phyloP scores from a whole-genome alignment of 2,888 invertebrate species.

The Tridacna crocea region DNA sequence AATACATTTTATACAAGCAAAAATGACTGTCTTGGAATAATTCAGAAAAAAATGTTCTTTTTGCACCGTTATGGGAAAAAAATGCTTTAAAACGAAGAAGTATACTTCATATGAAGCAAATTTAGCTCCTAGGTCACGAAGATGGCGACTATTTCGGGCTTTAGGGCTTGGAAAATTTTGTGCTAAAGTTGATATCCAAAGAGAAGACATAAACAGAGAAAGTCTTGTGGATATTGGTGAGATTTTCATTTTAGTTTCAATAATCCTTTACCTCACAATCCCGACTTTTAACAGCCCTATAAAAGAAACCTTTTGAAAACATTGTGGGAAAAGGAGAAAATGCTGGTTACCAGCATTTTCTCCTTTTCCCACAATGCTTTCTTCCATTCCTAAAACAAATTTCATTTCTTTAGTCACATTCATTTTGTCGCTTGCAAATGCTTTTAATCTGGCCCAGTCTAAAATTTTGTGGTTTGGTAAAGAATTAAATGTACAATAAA shows the following conservation, averaged over 20 bases:
- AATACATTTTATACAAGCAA: neutral
- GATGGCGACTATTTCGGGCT: neutral
- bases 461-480: too few relatives aligned
- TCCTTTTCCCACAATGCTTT: too few relatives aligned
- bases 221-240: neutral
- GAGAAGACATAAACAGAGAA: neutral
- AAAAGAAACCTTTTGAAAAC: too few relatives aligned
- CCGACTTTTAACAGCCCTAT: too few relatives aligned
- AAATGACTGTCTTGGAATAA: neutral
- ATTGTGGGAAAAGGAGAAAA: too few relatives aligned
- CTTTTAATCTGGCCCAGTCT: too few relatives aligned
- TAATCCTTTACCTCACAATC: too few relatives aligned
- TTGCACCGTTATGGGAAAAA: neutral
- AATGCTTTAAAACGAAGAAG: neutral
- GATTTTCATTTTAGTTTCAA: neutral
- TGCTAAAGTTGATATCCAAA: neutral
- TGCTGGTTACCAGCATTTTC: too few relatives aligned
- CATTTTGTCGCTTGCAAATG: too few relatives aligned
- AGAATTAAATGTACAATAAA: neutral
- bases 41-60: too few relatives aligned
- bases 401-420: too few relatives aligned
- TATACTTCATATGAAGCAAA: neutral
- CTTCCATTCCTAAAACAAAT: too few relatives aligned
- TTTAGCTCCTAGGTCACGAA: neutral
- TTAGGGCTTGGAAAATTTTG: conserved; percentile 13